phyloP scores from a whole-genome alignment of 64 coral and sea anemone genomes.

The Orbicella faveolata region DNA sequence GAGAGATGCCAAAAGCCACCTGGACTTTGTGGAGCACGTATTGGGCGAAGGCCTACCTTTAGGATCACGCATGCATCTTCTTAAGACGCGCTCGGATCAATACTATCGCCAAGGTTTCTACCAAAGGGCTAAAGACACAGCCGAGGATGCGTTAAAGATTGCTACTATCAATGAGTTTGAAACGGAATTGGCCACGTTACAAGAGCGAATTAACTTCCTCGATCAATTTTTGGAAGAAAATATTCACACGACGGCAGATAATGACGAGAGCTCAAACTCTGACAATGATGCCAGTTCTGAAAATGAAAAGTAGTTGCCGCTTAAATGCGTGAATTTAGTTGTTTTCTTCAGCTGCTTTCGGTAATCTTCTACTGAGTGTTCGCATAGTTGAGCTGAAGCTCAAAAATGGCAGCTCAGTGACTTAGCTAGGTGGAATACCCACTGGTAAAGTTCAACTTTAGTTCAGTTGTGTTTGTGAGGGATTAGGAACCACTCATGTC shows the following conservation, averaged over 20 bases:
- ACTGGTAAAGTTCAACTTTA: too few species aligned
- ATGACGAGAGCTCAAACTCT: not conserved
- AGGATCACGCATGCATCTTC: not conserved
- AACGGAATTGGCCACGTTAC: not conserved
- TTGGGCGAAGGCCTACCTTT: not conserved
- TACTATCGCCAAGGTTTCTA: not conserved
- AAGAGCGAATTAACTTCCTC: constrained; percentile 1
- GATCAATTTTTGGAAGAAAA: not conserved
- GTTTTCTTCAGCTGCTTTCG: not conserved
- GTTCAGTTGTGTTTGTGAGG: too few species aligned
- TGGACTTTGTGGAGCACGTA: not conserved
- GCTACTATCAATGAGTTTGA: not conserved
- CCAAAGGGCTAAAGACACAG: not conserved
- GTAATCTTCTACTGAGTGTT: not conserved
- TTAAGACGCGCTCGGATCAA: not conserved
- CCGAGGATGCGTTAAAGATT: not conserved
- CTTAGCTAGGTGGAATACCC: too few species aligned
- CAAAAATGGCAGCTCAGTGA: too few species aligned
- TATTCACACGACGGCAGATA: not conserved
- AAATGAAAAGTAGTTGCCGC: not conserved
- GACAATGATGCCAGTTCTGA: not conserved
- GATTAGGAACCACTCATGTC: too few species aligned
- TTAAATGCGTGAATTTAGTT: not conserved
- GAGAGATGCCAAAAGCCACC: not conserved
- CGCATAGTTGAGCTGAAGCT: not conserved